A percentile compares a stretch with the other conserved stretches of the same genome.
phyloP scores from a whole-genome alignment of 2,888 invertebrate genomes.

The Drosophila mettleri region DNA sequence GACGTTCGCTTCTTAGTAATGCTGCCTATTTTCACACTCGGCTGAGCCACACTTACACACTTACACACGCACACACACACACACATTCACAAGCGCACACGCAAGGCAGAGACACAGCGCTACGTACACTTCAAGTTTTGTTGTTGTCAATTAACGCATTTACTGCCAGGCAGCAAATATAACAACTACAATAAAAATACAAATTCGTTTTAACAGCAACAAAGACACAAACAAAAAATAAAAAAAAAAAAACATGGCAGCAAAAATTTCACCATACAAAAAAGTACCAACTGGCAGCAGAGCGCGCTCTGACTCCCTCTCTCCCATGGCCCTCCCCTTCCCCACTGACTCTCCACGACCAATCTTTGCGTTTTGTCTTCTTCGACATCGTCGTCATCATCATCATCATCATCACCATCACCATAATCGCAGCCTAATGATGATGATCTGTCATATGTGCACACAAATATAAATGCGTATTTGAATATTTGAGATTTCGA shows the following conservation, averaged over 20 bases:
- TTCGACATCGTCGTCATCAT: constrained; percentile 38
- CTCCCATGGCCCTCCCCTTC: constrained; percentile 2
- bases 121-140: constrained; percentile 55
- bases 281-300: constrained; percentile 55
- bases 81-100: constrained; percentile 13
- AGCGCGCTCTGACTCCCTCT: constrained; percentile 41
- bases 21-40: constrained; percentile 62
- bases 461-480: constrained; percentile 24
- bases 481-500: constrained; percentile 13
- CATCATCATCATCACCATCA: constrained; percentile 13
- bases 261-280: constrained; percentile 69
- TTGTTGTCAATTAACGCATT: constrained; percentile 75
- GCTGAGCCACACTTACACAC: constrained; percentile 35
- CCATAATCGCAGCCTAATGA: constrained; percentile 18
- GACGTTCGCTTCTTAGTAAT: constrained; percentile 56
- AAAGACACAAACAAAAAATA: constrained; percentile 50
- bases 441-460: constrained; percentile 50
- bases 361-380: constrained; percentile 50
- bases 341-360: constrained; percentile 16
- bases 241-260: constrained; percentile 65
- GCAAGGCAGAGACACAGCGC: constrained; percentile 11
- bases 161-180: constrained; percentile 55
- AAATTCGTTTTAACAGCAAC: constrained; percentile 54
- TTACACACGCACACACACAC: constrained; percentile 16
- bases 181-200: constrained; percentile 47